phyloP scores from a whole-genome alignment of 2,113 vertebrate species.

The Xyliphius kryptos region DNA sequence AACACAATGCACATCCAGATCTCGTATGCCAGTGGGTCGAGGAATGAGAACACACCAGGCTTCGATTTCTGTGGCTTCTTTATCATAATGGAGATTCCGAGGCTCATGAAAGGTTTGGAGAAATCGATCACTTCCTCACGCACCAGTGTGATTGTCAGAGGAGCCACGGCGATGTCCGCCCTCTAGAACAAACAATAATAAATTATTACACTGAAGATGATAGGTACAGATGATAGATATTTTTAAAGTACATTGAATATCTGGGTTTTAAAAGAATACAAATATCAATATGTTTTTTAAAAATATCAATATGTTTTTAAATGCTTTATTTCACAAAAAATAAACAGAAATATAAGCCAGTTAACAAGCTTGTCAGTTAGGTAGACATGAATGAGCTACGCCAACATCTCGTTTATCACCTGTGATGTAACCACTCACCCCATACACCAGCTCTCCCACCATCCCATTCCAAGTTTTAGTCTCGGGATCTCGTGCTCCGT shows the following conservation, averaged over 20 bases:
- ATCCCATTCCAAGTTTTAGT: constrained; percentile 98
- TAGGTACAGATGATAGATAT: no score
- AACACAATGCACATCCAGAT: constrained; percentile 27
- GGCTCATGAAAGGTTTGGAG: constrained; percentile 17
- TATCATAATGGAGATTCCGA: constrained; percentile 13
- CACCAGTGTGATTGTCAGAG: constrained; percentile 20
- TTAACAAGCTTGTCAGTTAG: no score
- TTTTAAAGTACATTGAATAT: no score
- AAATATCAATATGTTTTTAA: no score
- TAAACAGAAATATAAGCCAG: no score
- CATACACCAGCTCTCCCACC: constrained; percentile 97
- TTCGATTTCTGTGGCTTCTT: constrained; percentile 23
- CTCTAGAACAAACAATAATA: no score
- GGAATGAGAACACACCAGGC: constrained; percentile 14
- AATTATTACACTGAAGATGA: no score
- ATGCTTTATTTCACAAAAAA: no score
- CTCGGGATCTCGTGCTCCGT: constrained; percentile 91
- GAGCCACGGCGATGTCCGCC: constrained; percentile 15
- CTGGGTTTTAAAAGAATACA: no score
- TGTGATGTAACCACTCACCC: constrained; percentile 71
- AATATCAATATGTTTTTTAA: no score
- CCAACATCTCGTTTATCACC: no score
- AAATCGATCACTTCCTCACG: constrained; percentile 22
- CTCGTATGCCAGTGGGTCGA: constrained; percentile 16
- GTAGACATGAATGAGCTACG: no score